These are phyloP conservation scores for Teleopsis dalmanni DNA, from an alignment of 1,140 invertebrate genomes.

Conservation along the genomic window DNA sequence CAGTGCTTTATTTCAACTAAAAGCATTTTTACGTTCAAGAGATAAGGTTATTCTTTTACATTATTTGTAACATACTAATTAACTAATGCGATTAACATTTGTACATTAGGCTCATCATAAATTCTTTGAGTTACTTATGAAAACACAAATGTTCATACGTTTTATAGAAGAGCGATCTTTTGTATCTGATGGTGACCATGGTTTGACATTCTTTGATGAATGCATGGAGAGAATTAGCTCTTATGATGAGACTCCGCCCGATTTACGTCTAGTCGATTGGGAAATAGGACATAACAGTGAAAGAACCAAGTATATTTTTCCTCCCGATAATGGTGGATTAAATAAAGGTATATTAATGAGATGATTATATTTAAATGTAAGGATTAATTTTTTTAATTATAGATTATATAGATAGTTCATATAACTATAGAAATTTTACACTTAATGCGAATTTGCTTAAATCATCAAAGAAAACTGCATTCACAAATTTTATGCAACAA, in stretches of 20 bases:
- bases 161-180: conserved; percentile 99
- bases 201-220: conserved; percentile 95
- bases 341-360: conserved; percentile 9
- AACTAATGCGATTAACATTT: not conserved
- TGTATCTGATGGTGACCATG: conserved; percentile 90
- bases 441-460: conserved; percentile 48
- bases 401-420: conserved; percentile 29
- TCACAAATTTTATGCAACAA: conserved; percentile 39
- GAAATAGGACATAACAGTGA: conserved; percentile 64
- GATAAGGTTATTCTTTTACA: conserved; percentile 48
- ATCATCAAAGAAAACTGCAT: conserved; percentile 40
- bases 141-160: conserved; percentile 95
- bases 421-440: conserved; percentile 50
- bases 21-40: conserved; percentile 61
- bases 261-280: conserved; percentile 62
- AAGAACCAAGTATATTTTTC: conserved; percentile 89
- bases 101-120: conserved; percentile 70
- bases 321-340: conserved; percentile 62
- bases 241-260: conserved; percentile 50
- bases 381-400: not conserved
- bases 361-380: not conserved
- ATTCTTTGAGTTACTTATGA: conserved; percentile 83
- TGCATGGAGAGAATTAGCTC: conserved; percentile 71
- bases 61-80: not conserved
- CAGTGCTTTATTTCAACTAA: conserved; percentile 88